Base-by-base conservation (phyloP, 1,140 invertebrate genomes). In the Cotesia chilonis region DNA sequence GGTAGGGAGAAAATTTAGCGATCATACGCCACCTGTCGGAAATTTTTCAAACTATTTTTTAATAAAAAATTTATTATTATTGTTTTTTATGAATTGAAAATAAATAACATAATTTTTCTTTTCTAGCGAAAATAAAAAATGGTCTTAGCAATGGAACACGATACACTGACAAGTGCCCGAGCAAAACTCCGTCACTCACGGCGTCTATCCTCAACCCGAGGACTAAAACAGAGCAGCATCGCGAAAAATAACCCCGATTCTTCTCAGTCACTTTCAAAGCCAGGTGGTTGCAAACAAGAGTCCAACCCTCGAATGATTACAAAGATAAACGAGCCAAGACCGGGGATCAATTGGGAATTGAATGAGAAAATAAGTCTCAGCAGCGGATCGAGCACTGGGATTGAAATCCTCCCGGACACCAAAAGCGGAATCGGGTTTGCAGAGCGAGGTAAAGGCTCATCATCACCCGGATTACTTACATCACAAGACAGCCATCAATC, bases 181-280 rank as follows among this genome's bases (percentile, higher is more conserved):
- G 76, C 75, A 41, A 87, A 83, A 70, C 74, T 86, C 36, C 78
- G 80, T 5, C 78, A 82, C 66, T 87, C 85, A 0, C 80, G 89
- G 14, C 84, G 89, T 68, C 82, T 90, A 57, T 88, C 89, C 2
- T 90, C 89, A 17, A 90, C 89, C 4, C 82, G 89, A 75, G 89
- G 89, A 47, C 85, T 90, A 74, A 84, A 83, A 74, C 80, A 84
- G 17, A 73, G 65, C 69, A 74, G 65, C 69, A 47, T 4, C 36
- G 1, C 35, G 37, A 64, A 64, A 41, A 37, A 64, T 38, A 37
- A n/a, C 36, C 10, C 10, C 17, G 55, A 74, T 1, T 28, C 28
- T 35, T 38, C 12, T 10, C n/a, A n/a, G 37, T 47, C 9, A 17
- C 3, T 54, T 10, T 38, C 36, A 12, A 51, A 67, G 61, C 3